phyloP scores from a whole-genome alignment of 2,797 vertebrate species.

The Danio kyathit region DNA sequence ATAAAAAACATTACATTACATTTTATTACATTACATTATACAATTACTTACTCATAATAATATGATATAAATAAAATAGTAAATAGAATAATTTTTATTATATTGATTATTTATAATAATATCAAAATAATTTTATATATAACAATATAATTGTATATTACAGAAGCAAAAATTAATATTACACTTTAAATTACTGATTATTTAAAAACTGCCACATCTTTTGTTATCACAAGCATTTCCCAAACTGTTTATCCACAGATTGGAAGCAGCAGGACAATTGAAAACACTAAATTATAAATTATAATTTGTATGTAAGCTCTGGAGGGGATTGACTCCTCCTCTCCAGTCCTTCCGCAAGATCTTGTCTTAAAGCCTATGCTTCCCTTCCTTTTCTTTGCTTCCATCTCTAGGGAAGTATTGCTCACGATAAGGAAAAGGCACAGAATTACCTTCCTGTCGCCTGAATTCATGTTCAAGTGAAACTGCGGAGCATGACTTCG shows the following conservation, averaged over 20 bases:
- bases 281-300: background rate
- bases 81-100: too few species aligned
- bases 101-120: too few species aligned
- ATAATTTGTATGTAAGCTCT: background rate
- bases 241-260: background rate
- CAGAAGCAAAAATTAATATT: background rate
- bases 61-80: too few species aligned
- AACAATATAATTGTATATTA: too few species aligned
- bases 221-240: background rate
- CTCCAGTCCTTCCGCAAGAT: background rate
- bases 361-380: conserved; percentile 11
- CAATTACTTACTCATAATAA: too few species aligned
- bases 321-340: background rate
- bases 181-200: background rate
- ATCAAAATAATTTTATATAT: too few species aligned
- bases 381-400: conserved; percentile 6
- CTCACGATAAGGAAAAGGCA: conserved; percentile 14
- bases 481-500: conserved; percentile 7
- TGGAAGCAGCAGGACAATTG: background rate
- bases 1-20: too few species aligned
- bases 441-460: conserved; percentile 17
- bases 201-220: background rate
- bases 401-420: conserved; percentile 21
- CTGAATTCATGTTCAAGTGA: conserved; percentile 18
- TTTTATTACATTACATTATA: too few species aligned